A percentile compares a stretch with the other conserved stretches of the same genome.
These are phyloP conservation scores for Flexamia atlantica DNA, from an alignment of 2,888 invertebrate species.

Conservation along the genomic window DNA sequence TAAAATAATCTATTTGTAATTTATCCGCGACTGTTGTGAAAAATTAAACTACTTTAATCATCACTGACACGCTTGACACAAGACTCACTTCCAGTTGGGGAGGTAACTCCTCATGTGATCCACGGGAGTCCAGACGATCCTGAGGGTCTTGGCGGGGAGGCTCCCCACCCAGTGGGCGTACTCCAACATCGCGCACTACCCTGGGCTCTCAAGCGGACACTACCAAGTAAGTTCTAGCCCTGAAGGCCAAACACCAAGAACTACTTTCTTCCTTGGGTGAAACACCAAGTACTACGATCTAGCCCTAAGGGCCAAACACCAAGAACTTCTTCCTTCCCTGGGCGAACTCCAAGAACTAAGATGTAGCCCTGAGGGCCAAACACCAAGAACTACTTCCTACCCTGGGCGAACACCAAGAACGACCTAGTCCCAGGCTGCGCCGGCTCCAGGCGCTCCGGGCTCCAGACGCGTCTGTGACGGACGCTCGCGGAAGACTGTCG, in stretches of 20 bases:
- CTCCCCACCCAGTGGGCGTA: conserved; percentile 51
- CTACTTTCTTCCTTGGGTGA: too few relatives aligned
- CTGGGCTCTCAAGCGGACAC: conserved; percentile 5
- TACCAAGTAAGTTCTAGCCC: not conserved
- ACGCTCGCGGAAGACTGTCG: not conserved
- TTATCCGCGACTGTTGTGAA: too few relatives aligned
- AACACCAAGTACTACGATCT: too few relatives aligned
- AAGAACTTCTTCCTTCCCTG: too few relatives aligned
- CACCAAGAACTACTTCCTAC: not conserved
- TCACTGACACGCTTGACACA: not conserved
- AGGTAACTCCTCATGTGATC: conserved; percentile 21
- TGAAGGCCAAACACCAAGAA: not conserved
- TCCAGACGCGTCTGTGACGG: not conserved
- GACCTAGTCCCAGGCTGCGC: not conserved
- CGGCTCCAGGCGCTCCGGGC: not conserved
- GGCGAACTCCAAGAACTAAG: not conserved
- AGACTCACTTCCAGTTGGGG: conserved; percentile 44
- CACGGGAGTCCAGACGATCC: conserved; percentile 44
- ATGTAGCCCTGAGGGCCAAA: not conserved
- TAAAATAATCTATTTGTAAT: too few relatives aligned
- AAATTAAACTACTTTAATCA: too few relatives aligned
- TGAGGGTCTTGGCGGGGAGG: conserved; percentile 45
- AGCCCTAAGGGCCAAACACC: too few relatives aligned
- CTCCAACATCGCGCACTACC: not conserved
- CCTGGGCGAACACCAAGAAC: not conserved